Evolutionary conservation across 2,113 vertebrate species (phyloP).

Genomic region (Serinus canaria): DNA sequence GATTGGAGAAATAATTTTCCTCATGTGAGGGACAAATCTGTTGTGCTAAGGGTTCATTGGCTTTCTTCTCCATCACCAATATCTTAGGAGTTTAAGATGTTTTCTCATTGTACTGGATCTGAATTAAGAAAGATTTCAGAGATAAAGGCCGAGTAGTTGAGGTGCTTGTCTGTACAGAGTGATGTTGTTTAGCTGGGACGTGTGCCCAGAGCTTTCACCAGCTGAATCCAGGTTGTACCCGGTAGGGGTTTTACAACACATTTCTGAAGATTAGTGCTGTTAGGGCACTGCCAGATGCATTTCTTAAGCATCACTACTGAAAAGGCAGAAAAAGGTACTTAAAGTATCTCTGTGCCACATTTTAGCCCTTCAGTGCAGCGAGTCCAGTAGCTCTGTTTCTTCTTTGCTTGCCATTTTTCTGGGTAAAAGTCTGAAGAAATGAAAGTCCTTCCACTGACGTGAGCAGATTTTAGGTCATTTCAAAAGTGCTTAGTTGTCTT

Average conservation of each 20-base stretch:
- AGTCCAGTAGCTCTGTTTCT: neutral
- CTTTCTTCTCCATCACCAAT: fast-evolving
- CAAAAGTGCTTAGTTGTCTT: neutral
- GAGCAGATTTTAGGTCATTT: neutral
- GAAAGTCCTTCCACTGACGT: neutral
- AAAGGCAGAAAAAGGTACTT: neutral
- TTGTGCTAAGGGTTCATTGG: neutral
- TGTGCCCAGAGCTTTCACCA: neutral
- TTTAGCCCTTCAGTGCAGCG: neutral
- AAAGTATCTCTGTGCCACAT: neutral
- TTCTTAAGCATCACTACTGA: neutral
- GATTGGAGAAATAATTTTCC: neutral
- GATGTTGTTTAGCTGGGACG: fast-evolving
- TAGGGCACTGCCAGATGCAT: neutral
- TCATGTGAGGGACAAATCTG: neutral
- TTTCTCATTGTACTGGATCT: neutral
- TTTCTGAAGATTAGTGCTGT: neutral
- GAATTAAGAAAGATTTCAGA: neutral
- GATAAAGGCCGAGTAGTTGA: neutral
- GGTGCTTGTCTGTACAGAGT: neutral
- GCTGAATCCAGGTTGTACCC: neutral
- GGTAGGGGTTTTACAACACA: neutral
- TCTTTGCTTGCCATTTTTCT: neutral
- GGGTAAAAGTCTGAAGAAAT: neutral
- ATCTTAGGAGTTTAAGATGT: neutral